Percentiles rank a stretch among this genome's conserved stretches.
phyloP scores from a whole-genome alignment of 2,113 vertebrate species.

The Philantomba maxwellii region DNA sequence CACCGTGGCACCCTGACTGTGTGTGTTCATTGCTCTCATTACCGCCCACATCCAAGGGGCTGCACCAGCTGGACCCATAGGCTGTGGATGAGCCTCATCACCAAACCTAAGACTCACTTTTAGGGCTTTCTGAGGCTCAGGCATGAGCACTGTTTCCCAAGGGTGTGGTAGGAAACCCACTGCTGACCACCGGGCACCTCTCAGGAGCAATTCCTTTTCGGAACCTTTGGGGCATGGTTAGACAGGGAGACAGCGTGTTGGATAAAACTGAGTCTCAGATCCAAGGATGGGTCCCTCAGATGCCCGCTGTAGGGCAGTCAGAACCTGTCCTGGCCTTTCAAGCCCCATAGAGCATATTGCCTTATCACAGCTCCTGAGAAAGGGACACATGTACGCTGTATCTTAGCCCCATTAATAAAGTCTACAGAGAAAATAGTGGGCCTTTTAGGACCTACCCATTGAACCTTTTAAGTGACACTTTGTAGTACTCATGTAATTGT shows the following conservation, averaged over 20 bases:
- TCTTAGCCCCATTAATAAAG: constrained; percentile 4
- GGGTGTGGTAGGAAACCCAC: background rate
- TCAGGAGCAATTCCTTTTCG: background rate
- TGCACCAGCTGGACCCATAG: background rate
- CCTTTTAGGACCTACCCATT: constrained; percentile 20
- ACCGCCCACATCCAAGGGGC: background rate
- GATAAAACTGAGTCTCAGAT: background rate
- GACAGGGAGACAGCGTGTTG: background rate
- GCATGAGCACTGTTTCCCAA: background rate
- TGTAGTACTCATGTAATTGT: constrained; percentile 80
- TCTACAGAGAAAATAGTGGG: constrained; percentile 16
- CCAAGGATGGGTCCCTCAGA: background rate
- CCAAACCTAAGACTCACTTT: background rate
- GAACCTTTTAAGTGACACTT: constrained; percentile 71
- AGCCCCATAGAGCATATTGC: background rate
- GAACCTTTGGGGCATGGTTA: background rate
- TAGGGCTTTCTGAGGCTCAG: background rate
- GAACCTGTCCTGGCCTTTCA: background rate
- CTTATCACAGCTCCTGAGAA: background rate
- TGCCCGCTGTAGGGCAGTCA: accelerated
- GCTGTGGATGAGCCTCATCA: background rate
- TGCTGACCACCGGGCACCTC: background rate
- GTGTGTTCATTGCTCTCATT: background rate
- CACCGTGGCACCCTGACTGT: background rate
- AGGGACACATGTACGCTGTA: background rate